Percentiles rank a stretch among this genome's conserved stretches.
phyloP scores from a whole-genome alignment of 2,888 invertebrate genomes.

The Epistrophe grossulariae region DNA sequence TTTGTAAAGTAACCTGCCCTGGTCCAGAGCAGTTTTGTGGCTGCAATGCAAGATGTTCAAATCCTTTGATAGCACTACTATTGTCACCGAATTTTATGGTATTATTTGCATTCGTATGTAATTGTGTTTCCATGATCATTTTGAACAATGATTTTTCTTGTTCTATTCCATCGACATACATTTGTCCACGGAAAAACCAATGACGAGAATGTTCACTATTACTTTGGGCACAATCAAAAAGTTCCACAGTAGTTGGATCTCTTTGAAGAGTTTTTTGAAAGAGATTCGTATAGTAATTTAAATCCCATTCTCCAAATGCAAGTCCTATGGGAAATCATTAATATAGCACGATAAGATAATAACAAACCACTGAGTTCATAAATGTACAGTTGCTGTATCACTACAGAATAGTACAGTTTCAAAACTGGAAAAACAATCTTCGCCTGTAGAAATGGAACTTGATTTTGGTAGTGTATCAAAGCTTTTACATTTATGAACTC shows the following conservation, averaged over 20 bases:
- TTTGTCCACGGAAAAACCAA: conserved; percentile 98
- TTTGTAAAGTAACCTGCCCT: conserved; percentile 86
- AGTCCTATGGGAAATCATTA: conserved; percentile 86
- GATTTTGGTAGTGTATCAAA: too few species aligned
- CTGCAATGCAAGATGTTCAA: conserved; percentile 87
- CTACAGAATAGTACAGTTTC: too few species aligned
- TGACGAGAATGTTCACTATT: conserved; percentile 99
- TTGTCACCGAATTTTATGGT: conserved; percentile 99
- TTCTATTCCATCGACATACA: conserved; percentile 91
- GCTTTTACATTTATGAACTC: too few species aligned
- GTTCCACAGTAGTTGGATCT: conserved; percentile 98
- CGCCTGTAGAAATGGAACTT: too few species aligned
- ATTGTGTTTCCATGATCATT: conserved; percentile 96
- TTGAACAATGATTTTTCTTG: conserved; percentile 94
- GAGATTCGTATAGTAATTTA: conserved; percentile 94
- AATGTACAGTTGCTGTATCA: too few species aligned
- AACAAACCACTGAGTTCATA: too few species aligned
- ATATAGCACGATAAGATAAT: not conserved
- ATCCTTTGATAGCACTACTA: conserved; percentile 96
- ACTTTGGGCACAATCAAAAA: conserved; percentile 98
- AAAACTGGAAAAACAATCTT: too few species aligned
- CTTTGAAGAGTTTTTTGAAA: conserved; percentile 92
- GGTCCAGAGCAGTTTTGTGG: conserved; percentile 87
- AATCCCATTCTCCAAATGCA: conserved; percentile 96
- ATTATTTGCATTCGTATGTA: conserved; percentile 94